Percentiles rank a stretch among this genome's conserved stretches.
These are phyloP conservation scores for Caenorhabditis sp. DNA, from an alignment of 2,888 invertebrate genomes.

Conservation along the genomic window DNA sequence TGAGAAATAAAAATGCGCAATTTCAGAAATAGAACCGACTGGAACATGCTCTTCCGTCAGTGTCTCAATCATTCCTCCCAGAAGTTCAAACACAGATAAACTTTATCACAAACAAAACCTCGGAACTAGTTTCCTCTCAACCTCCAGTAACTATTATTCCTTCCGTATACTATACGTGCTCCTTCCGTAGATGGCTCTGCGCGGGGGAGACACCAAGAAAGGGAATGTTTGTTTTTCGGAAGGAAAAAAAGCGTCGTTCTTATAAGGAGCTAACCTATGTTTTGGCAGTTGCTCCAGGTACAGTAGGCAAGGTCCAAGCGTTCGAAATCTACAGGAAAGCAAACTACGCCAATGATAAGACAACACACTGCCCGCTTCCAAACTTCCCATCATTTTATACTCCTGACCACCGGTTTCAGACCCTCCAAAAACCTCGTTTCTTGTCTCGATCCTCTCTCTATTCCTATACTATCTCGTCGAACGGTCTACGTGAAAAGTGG, in stretches of 20 bases:
- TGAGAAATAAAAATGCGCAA: not conserved
- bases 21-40: conserved; percentile 40
- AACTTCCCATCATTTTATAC: conserved; percentile 45
- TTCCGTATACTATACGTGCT: conserved; percentile 39
- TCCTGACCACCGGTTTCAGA: conserved; percentile 42
- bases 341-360: not conserved
- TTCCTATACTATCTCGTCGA: conserved; percentile 9
- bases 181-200: conserved; percentile 40
- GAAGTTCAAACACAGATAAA: conserved; percentile 54
- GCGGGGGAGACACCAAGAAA: not conserved
- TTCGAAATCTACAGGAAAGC: too few relatives aligned
- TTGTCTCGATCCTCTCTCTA: conserved; percentile 2
- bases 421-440: conserved; percentile 22
- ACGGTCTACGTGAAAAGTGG: conserved; percentile 39
- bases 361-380: not conserved
- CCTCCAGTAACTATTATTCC: conserved; percentile 2
- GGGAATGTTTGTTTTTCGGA: conserved; percentile 46
- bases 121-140: conserved; percentile 6
- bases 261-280: conserved; percentile 1
- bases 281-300: not conserved
- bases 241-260: conserved; percentile 1
- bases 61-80: not conserved
- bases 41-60: conserved; percentile 21
- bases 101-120: conserved; percentile 29
- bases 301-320: too few relatives aligned